phyloP scores from a whole-genome alignment of 1,140 invertebrate species.

The Teleogryllus occipitalis region DNA sequence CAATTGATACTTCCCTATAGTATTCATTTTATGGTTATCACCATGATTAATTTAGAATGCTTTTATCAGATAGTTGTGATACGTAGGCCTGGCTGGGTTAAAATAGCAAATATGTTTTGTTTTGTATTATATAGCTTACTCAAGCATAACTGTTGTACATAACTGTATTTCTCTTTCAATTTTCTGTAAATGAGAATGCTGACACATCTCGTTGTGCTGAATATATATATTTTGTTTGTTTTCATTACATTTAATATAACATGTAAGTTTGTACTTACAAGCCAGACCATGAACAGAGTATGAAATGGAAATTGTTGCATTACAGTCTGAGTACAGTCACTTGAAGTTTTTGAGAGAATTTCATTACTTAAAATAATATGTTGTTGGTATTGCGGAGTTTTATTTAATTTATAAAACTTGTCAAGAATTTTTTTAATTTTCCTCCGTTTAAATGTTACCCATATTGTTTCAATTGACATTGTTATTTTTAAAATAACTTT shows the following conservation, averaged over 20 bases:
- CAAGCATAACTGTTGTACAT: neutral
- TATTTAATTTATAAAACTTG: too few species aligned
- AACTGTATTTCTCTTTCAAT: neutral
- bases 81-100: neutral
- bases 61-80: neutral
- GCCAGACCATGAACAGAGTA: neutral
- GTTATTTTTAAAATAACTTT: too few species aligned
- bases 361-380: too few species aligned
- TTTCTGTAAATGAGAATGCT: neutral
- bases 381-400: too few species aligned
- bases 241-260: neutral
- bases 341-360: neutral
- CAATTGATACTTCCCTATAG: neutral
- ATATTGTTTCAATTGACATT: too few species aligned
- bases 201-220: neutral
- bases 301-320: too few species aligned
- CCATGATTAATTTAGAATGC: neutral
- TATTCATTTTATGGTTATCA: neutral
- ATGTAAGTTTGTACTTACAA: neutral
- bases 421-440: too few species aligned
- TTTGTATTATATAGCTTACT: neutral
- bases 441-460: too few species aligned
- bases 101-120: neutral
- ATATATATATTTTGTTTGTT: neutral
- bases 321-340: neutral